Evolutionary conservation across 2,797 vertebrate genomes (phyloP).

Genomic region (Dendrocincla tyrannina): DNA sequence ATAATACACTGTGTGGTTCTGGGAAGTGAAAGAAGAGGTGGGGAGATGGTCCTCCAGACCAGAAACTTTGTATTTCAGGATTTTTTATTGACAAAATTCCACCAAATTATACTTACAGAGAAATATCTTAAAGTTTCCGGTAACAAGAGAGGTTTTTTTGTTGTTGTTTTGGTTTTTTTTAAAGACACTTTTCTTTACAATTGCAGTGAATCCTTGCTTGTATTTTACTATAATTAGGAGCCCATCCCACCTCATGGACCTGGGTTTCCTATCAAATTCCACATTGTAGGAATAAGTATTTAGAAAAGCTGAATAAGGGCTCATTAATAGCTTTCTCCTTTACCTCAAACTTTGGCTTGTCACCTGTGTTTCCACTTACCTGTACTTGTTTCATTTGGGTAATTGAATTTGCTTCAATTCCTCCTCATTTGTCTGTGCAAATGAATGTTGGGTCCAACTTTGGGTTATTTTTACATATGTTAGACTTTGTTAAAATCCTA

Average conservation of each 20-base stretch:
- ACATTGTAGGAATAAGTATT: background rate
- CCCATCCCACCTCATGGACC: background rate
- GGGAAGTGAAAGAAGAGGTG: background rate
- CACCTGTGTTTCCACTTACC: background rate
- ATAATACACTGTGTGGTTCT: background rate
- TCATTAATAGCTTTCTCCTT: background rate
- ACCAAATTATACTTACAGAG: slow-evolving; percentile 35
- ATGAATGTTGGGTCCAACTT: background rate
- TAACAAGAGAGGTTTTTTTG: background rate
- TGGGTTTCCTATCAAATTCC: background rate
- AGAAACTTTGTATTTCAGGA: slow-evolving; percentile 23
- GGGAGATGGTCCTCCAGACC: background rate
- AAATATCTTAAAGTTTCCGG: slow-evolving; percentile 17
- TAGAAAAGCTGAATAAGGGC: background rate
- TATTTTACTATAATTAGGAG: slow-evolving; percentile 24
- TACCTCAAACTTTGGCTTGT: background rate
- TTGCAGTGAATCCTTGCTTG: slow-evolving; percentile 13
- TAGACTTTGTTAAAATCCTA: background rate
- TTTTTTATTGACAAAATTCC: slow-evolving; percentile 27
- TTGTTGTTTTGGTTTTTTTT: background rate
- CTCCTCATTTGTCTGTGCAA: background rate
- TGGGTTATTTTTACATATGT: background rate
- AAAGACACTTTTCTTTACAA: slow-evolving; percentile 3
- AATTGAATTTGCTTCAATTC: background rate
- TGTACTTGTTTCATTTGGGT: background rate